Percentiles rank a stretch among this genome's conserved stretches.
Evolutionary conservation across 2,888 invertebrate genomes (phyloP).

Genomic region (Clostera curtula): DNA sequence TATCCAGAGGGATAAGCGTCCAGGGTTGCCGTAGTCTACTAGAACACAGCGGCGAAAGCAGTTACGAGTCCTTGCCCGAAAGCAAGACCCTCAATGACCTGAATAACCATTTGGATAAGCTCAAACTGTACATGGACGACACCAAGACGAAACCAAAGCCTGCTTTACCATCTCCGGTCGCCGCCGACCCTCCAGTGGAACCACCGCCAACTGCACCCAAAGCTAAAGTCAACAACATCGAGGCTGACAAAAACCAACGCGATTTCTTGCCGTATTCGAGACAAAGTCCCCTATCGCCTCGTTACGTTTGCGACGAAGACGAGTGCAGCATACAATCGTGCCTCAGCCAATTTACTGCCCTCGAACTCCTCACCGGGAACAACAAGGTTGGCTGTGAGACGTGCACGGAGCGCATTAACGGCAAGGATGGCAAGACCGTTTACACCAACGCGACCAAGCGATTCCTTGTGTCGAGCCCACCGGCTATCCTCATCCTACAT

Average conservation of each 20-base stretch:
- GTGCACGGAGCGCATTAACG: constrained; percentile 85
- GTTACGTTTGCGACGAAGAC: constrained; percentile 83
- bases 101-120: constrained; percentile 47
- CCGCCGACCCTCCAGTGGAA: constrained; percentile 26
- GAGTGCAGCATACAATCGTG: constrained; percentile 92
- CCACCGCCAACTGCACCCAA: constrained; percentile 36
- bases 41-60: constrained; percentile 54
- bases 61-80: constrained; percentile 46
- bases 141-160: constrained; percentile 30
- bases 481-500: constrained; percentile 95
- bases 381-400: constrained; percentile 95
- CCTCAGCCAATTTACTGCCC: constrained; percentile 92
- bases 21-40: constrained; percentile 51
- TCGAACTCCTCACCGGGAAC: constrained; percentile 91
- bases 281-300: constrained; percentile 74
- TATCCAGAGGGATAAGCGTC: constrained; percentile 56
- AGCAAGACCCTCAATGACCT: constrained; percentile 38
- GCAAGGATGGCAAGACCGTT: constrained; percentile 81
- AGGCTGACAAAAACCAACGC: constrained; percentile 42
- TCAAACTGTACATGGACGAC: constrained; percentile 51
- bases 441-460: constrained; percentile 89
- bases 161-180: constrained; percentile 37
- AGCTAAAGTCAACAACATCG: constrained; percentile 43
- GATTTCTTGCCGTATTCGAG: constrained; percentile 48
- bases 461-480: constrained; percentile 91